phyloP scores from a whole-genome alignment of 2,797 vertebrate genomes.

The Balearica regulorum region DNA sequence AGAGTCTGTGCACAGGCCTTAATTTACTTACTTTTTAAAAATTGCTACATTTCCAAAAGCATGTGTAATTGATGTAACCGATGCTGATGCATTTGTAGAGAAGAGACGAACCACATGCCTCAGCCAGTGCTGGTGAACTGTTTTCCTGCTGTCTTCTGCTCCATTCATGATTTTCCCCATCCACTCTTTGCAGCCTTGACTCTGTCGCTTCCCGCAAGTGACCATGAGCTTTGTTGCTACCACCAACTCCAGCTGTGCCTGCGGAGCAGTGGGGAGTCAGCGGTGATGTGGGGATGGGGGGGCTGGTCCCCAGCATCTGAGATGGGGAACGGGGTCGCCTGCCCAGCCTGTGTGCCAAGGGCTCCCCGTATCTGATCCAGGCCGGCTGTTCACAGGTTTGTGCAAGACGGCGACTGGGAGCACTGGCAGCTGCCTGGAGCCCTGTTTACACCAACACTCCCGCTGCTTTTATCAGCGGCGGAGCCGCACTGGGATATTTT shows the following conservation, averaged over 20 bases:
- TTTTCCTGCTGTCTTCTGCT: background rate
- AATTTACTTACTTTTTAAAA: background rate
- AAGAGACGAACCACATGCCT: background rate
- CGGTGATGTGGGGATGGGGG: background rate
- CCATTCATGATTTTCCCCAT: background rate
- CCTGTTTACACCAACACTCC: background rate
- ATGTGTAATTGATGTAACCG: rapidly evolving
- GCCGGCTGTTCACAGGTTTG: background rate
- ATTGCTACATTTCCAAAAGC: background rate
- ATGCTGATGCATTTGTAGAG: background rate
- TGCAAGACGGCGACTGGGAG: background rate
- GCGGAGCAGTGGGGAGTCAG: background rate
- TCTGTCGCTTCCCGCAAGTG: background rate
- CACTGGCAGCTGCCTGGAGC: background rate
- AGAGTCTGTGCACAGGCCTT: background rate
- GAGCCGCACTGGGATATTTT: conserved; percentile 26
- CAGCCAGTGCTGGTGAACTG: background rate
- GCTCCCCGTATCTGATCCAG: background rate
- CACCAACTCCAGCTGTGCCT: rapidly evolving
- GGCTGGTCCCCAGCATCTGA: background rate
- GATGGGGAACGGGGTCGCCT: rapidly evolving
- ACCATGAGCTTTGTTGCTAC: background rate
- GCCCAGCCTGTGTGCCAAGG: background rate
- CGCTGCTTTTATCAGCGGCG: background rate
- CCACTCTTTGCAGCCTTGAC: background rate